phyloP scores from a whole-genome alignment of 2,113 vertebrate species.

The Rana temporaria region DNA sequence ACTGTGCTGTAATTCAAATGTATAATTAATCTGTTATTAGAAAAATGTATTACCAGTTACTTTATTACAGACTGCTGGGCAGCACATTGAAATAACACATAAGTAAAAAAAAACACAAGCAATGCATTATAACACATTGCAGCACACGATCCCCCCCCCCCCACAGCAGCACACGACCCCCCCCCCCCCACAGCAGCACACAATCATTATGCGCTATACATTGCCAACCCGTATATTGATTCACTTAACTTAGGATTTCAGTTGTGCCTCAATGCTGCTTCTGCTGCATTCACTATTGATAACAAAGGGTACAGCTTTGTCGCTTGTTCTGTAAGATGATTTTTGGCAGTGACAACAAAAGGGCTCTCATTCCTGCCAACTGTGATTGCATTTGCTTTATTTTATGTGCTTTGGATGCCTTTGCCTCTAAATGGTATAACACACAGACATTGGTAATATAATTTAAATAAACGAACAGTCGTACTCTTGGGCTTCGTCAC shows the following conservation, averaged over 20 bases:
- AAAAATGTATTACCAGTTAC: background rate
- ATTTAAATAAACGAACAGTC: background rate
- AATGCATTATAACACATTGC: too few species aligned
- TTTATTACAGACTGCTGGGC: background rate
- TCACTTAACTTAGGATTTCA: background rate
- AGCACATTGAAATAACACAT: too few species aligned
- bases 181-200: too few species aligned
- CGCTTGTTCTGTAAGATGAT: background rate
- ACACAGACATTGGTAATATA: background rate
- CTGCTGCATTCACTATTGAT: background rate
- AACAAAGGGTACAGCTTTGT: background rate
- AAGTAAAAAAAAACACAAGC: too few species aligned
- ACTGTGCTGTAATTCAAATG: too few species aligned
- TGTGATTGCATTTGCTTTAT: background rate
- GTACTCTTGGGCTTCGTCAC: background rate
- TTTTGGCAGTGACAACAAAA: background rate
- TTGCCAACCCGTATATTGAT: too few species aligned
- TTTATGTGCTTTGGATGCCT: background rate
- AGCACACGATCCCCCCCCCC: too few species aligned
- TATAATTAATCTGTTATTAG: background rate
- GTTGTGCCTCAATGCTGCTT: background rate
- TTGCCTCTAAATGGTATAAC: background rate
- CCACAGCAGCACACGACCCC: too few species aligned
- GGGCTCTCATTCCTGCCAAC: background rate
- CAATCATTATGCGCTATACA: too few species aligned